These are phyloP conservation scores for Paramuricea clavata DNA, from an alignment of 92 coral and sea anemone genomes.

Conservation along the genomic window DNA sequence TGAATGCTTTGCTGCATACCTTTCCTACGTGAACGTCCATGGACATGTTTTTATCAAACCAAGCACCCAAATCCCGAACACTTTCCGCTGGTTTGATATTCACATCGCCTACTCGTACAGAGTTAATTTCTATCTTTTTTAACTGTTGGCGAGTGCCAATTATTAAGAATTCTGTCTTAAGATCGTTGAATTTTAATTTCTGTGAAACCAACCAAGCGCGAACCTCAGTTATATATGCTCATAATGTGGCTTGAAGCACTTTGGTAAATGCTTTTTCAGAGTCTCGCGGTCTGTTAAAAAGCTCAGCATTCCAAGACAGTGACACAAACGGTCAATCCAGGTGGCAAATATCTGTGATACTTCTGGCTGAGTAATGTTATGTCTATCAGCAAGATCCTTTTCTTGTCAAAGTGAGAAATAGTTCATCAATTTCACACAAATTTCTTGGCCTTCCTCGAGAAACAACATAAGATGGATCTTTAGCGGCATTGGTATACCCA, in stretches of 20 bases:
- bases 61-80: no score
- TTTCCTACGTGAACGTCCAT: no score
- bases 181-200: no score
- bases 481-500: conserved; percentile 42
- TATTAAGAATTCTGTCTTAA: no score
- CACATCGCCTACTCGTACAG: no score
- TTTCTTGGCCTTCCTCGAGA: conserved; percentile 51
- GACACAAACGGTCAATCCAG: conserved; percentile 57
- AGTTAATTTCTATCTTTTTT: no score
- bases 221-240: no score
- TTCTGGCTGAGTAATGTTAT: conserved; percentile 53
- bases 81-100: no score
- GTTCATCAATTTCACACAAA: conserved; percentile 46
- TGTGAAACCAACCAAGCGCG: no score
- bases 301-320: conserved; percentile 56
- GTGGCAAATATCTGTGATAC: conserved; percentile 60
- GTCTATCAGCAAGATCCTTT: conserved; percentile 53
- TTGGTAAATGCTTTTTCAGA: conserved; percentile 45
- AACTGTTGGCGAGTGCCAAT: no score
- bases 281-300: conserved; percentile 56
- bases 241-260: conserved; percentile 61
- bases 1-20: no score
- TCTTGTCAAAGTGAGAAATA: conserved; percentile 63
- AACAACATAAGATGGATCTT: conserved; percentile 52
- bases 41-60: no score